Conservation (phyloP, 2,888 invertebrate species). For the Drosophila dives region DNA sequence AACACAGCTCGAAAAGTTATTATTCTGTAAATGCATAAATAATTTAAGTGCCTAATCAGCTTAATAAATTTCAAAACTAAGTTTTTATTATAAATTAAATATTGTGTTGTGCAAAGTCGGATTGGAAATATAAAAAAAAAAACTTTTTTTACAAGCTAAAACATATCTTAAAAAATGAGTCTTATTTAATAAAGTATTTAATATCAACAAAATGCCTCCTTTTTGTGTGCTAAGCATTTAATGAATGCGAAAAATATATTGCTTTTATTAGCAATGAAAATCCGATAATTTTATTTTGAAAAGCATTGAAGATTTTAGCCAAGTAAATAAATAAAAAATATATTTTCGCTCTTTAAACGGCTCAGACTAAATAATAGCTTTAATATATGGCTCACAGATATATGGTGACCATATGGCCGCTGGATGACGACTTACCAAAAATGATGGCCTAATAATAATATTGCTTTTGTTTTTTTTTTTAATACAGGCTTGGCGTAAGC, state of each 20-base stretch:
- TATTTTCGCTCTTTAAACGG: neutral
- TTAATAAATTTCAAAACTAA: neutral
- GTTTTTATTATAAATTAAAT: neutral
- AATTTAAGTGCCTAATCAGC: neutral
- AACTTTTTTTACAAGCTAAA: neutral
- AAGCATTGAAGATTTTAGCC: neutral
- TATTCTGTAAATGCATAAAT: neutral
- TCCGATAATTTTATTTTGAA: neutral
- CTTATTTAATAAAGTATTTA: neutral
- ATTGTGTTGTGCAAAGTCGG: neutral
- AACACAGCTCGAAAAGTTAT: neutral
- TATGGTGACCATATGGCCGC: neutral
- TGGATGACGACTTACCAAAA: neutral
- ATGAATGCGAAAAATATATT: neutral
- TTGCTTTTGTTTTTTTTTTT: slow-evolving; percentile 4
- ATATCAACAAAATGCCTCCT: neutral
- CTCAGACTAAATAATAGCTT: neutral
- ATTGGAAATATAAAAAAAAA: neutral
- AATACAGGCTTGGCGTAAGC: slow-evolving; percentile 1
- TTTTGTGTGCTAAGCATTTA: neutral
- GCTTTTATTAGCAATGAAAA: neutral
- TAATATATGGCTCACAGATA: neutral
- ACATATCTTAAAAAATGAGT: neutral
- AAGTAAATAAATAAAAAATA: too few relatives aligned
- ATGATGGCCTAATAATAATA: slow-evolving; percentile 16